phyloP scores from a whole-genome alignment of 2,797 vertebrate genomes.

The Amblyraja radiata region DNA sequence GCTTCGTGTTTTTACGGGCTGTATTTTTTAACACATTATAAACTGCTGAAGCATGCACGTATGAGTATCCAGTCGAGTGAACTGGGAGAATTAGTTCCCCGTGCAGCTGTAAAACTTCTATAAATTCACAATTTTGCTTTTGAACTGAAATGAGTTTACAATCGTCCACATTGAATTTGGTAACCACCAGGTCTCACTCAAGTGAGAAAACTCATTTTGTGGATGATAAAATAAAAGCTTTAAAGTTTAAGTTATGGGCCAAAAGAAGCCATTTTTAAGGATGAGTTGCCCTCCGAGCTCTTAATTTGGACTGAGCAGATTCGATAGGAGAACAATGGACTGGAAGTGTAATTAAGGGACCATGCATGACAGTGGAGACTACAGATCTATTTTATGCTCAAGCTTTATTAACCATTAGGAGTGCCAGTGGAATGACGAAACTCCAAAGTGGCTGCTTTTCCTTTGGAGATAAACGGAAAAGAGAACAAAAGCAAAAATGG shows the following conservation, averaged over 20 bases:
- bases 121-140: conserved; percentile 10
- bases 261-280: conserved; percentile 9
- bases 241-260: background rate
- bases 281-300: background rate
- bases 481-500: background rate
- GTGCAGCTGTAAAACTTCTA: background rate
- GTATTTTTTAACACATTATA: conserved; percentile 1
- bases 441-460: no score
- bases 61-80: background rate
- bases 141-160: background rate
- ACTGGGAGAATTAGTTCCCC: conserved; percentile 15
- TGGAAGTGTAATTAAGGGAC: background rate
- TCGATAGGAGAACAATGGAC: background rate
- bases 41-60: background rate
- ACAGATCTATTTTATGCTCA: background rate
- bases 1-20: background rate
- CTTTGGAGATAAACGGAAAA: background rate
- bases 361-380: background rate
- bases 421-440: background rate
- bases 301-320: conserved; percentile 1
- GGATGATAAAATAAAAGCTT: conserved; percentile 25
- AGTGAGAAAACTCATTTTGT: conserved; percentile 37
- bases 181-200: background rate
- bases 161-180: background rate
- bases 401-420: background rate